Evolutionary conservation across 2,113 vertebrate genomes (phyloP).

Genomic region (Rynchops niger): DNA sequence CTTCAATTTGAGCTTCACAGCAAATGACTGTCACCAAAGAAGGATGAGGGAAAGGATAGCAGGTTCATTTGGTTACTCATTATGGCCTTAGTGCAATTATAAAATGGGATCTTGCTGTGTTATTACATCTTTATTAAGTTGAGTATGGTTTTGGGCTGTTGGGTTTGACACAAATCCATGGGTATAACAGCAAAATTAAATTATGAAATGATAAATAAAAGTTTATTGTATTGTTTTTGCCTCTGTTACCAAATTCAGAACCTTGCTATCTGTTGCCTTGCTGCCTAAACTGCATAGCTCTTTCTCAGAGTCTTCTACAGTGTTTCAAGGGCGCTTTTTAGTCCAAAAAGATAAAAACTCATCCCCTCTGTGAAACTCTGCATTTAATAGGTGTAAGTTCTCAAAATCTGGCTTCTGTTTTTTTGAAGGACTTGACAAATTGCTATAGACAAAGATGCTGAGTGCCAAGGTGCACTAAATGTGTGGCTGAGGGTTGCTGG

Average conservation of each 20-base stretch:
- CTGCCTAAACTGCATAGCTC: background rate
- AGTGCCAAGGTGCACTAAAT: background rate
- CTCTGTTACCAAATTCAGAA: background rate
- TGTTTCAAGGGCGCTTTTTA: background rate
- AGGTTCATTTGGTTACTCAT: background rate
- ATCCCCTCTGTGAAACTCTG: background rate
- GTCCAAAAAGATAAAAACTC: background rate
- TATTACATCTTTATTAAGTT: background rate
- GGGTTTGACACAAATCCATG: background rate
- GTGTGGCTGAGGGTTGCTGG: background rate
- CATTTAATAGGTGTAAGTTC: background rate
- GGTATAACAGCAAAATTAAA: background rate
- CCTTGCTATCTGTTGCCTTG: background rate
- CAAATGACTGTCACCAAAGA: background rate
- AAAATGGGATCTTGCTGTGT: background rate
- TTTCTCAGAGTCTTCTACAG: background rate
- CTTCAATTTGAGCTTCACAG: background rate
- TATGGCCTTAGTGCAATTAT: background rate
- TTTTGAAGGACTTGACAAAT: background rate
- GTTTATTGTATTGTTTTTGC: background rate
- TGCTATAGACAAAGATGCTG: background rate
- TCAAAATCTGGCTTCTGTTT: background rate
- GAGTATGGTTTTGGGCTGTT: background rate
- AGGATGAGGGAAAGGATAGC: background rate
- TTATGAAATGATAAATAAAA: background rate